A percentile compares a stretch with the other conserved stretches of the same genome.
These are phyloP conservation scores for Ceratina calcarata DNA, from an alignment of 1,140 invertebrate species.

Conservation along the genomic window DNA sequence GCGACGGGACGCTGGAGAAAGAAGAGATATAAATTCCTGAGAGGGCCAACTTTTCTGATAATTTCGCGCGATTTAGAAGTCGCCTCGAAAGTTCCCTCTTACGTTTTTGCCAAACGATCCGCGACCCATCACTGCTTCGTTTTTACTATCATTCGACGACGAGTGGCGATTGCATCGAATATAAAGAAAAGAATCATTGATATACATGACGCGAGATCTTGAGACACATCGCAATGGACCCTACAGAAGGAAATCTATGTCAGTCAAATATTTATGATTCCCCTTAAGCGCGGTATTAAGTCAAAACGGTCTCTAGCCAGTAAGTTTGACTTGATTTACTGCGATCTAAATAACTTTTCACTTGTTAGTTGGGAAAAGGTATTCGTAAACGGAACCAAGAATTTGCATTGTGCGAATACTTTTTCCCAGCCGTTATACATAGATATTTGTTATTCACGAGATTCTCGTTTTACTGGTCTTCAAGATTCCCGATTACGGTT, in stretches of 20 bases:
- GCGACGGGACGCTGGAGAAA: neutral
- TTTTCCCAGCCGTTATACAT: neutral
- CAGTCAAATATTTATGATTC: too few species aligned
- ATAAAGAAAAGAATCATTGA: neutral
- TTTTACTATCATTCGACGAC: neutral
- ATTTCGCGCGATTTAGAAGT: neutral
- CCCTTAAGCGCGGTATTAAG: too few species aligned
- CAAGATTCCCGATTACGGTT: conserved; percentile 18
- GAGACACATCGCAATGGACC: neutral
- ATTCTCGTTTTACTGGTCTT: neutral
- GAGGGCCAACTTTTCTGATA: conserved; percentile 19
- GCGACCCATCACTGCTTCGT: neutral
- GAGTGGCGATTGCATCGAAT: neutral
- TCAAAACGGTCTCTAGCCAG: too few species aligned
- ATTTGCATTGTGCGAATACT: neutral
- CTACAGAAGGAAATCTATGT: too few species aligned
- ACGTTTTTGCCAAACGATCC: too few species aligned
- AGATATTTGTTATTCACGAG: neutral
- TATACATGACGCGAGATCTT: neutral
- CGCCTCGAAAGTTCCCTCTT: neutral
- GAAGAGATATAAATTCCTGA: conserved; percentile 16
- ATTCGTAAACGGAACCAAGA: too few species aligned
- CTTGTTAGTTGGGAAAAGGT: too few species aligned
- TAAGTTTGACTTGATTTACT: too few species aligned
- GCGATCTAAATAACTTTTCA: too few species aligned